Evolutionary conservation across 2,888 invertebrate species (phyloP), one percentile per base, ranked within the genome.

Genomic region (Temnothorax unifasciatus): DNA sequence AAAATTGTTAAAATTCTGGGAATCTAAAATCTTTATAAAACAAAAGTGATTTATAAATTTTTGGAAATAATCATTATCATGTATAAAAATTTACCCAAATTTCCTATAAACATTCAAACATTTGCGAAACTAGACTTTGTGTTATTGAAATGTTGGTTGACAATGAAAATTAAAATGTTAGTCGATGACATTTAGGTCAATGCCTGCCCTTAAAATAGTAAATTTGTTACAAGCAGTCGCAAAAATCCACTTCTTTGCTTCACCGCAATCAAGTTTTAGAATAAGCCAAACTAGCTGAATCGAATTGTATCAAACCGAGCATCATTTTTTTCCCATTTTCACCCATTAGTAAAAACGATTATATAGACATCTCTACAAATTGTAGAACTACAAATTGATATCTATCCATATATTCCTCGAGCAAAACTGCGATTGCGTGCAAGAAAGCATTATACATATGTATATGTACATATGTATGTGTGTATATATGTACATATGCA

Each of bases 181-280:
- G 66, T 84, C 82, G 82, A 88, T 82, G 83, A 88, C 91, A 92
- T 92, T 92, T 92, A 92, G 92, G 91, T 93, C 92, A 92, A 93
- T 92, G 92, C 91, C 92, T 92, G 90, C 88, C 89, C 87, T 89
- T 89, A 88, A 90, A 90, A 88, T 90, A 90, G 89, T 87, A 84
- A 91, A 86, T 90, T 86, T 85, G 88, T 88, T 89, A 76, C 87
- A 86, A 18, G 9, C 18, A 68, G 29, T 29, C 8, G 3, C 15
- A 29, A 38, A 89, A 88, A 88, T 89, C 87, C 85, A 64, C 3
- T 15, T 47, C 11, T 50, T n/a, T 13, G 25, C 6, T n/a, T 63
- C 21, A n/a, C 47, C 25, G 25, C 50, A 13, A 41, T 52, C 47
- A 59, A 64, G 25, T 69, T 54, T 38, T 5, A 38, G 15, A 71